Conservation (phyloP, 2,797 vertebrate species). For the Gobionotothen gibberifrons region DNA sequence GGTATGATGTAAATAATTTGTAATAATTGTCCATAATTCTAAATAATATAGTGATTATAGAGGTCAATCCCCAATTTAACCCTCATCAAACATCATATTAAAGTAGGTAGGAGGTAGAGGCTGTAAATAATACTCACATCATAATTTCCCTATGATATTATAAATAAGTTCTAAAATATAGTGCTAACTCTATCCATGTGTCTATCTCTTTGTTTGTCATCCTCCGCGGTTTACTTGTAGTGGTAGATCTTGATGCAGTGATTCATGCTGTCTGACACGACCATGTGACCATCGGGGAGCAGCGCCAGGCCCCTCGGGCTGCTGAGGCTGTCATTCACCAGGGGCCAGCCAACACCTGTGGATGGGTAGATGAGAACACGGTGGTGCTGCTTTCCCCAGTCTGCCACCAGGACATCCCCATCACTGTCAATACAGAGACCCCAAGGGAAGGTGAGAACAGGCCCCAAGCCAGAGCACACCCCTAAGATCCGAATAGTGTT, state of each 20-base stretch:
- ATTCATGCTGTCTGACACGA: constrained; percentile 89
- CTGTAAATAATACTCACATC: constrained; percentile 22
- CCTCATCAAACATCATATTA: constrained; percentile 2
- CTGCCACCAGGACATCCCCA: constrained; percentile 86
- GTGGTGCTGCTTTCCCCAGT: constrained; percentile 85
- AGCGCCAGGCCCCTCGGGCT: constrained; percentile 85
- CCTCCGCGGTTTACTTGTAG: constrained; percentile 77
- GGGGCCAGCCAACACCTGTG: constrained; percentile 79
- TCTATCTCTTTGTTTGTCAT: background rate
- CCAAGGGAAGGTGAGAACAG: constrained; percentile 86
- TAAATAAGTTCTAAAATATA: background rate
- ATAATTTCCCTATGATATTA: background rate
- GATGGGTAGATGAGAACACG: constrained; percentile 82
- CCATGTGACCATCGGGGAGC: constrained; percentile 84
- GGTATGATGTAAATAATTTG: background rate
- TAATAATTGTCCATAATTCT: constrained; percentile 1
- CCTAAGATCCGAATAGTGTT: constrained; percentile 85
- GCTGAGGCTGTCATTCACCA: constrained; percentile 81
- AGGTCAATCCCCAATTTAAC: constrained; percentile 2
- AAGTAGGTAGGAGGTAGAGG: constrained; percentile 42
- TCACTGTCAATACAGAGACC: constrained; percentile 86
- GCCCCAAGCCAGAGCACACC: constrained; percentile 81
- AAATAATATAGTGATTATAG: constrained; percentile 13
- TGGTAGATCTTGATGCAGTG: constrained; percentile 87
- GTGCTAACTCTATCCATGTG: background rate